Percentiles rank a stretch among this genome's conserved stretches.
These are phyloP conservation scores for Halichondria panicea DNA, from an alignment of 37 sponge, comb jelly and placozoan species.

Conservation along the genomic window DNA sequence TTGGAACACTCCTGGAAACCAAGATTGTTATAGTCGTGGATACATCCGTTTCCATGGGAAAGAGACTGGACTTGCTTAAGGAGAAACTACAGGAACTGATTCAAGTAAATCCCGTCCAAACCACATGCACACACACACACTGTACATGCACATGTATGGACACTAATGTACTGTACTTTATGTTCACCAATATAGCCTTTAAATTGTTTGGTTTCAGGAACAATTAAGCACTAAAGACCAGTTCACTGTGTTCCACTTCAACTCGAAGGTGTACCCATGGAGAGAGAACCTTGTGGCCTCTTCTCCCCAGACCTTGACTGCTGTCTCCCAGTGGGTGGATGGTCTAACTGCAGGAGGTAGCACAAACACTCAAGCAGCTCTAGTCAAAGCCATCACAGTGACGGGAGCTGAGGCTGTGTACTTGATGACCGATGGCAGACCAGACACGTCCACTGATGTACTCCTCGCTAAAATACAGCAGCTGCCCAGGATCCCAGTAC, in stretches of 20 bases:
- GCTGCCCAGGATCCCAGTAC: conserved; percentile 65
- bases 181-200: too few relatives aligned
- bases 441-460: conserved; percentile 57
- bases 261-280: conserved; percentile 55
- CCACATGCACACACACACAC: background rate
- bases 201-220: conserved; percentile 13
- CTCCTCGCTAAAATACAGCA: conserved; percentile 66
- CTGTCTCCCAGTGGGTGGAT: conserved; percentile 75
- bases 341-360: conserved; percentile 66
- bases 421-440: conserved; percentile 85
- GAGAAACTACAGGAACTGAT: conserved; percentile 63
- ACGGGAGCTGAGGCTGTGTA: conserved; percentile 77
- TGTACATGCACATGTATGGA: background rate
- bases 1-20: conserved; percentile 89
- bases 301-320: conserved; percentile 52
- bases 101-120: conserved; percentile 17
- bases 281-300: conserved; percentile 55
- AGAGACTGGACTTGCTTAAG: conserved; percentile 72
- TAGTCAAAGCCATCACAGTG: conserved; percentile 45
- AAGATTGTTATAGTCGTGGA: conserved; percentile 74
- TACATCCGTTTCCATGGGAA: conserved; percentile 77
- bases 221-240: conserved; percentile 57
- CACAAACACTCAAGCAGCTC: conserved; percentile 78
- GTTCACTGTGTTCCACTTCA: conserved; percentile 74
- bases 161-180: background rate